Evolutionary conservation across 2,113 vertebrate species (phyloP).

Genomic region (Anas platyrhynchos): DNA sequence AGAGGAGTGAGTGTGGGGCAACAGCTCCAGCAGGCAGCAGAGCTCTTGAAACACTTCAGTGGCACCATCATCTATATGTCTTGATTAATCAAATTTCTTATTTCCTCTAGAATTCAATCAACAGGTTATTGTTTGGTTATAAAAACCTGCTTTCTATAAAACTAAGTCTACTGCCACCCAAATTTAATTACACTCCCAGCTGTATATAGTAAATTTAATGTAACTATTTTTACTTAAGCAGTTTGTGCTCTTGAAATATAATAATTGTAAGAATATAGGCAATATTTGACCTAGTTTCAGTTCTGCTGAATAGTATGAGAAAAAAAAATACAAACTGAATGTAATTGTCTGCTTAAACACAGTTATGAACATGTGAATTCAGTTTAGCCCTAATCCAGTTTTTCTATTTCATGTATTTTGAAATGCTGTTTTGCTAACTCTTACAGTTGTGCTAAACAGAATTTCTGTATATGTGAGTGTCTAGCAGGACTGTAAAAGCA

Average conservation of each 20-base stretch:
- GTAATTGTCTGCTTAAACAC: neutral
- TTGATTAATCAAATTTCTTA: neutral
- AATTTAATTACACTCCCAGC: neutral
- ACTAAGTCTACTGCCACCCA: neutral
- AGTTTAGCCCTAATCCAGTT: neutral
- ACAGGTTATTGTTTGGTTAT: neutral
- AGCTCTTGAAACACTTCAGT: neutral
- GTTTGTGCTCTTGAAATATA: neutral
- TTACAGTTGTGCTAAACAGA: neutral
- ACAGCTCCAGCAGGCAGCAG: neutral
- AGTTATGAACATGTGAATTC: neutral
- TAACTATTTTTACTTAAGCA: neutral
- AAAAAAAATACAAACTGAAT: neutral
- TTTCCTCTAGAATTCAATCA: neutral
- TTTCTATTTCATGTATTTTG: neutral
- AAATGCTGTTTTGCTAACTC: neutral
- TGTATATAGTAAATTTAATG: neutral
- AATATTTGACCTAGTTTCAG: neutral
- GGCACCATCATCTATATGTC: neutral
- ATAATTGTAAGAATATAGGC: neutral
- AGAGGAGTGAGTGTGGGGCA: accelerated
- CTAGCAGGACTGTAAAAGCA: neutral
- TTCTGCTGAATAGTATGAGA: neutral
- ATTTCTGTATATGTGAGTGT: neutral
- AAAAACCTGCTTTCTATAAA: neutral